A percentile compares a stretch with the other conserved stretches of the same genome.
These are phyloP conservation scores for Andrena flavipes DNA, from an alignment of 2,888 invertebrate genomes.

Conservation along the genomic window DNA sequence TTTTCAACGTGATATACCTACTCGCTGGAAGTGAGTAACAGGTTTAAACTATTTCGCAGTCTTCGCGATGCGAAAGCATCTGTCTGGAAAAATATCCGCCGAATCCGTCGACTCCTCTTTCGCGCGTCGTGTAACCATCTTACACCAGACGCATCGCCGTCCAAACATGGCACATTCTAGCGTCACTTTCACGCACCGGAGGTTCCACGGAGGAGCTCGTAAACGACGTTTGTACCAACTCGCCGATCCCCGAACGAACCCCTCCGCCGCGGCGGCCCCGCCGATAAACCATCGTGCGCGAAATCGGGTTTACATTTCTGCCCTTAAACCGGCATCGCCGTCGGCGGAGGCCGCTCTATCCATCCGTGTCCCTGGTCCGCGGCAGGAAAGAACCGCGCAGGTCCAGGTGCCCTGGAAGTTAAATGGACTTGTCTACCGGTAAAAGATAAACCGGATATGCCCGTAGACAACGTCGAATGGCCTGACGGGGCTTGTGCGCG, in stretches of 20 bases:
- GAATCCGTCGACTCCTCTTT: background rate
- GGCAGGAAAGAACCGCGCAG: conserved; percentile 33
- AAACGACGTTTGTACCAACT: background rate
- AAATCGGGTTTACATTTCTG: conserved; percentile 37
- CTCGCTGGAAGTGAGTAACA: no score
- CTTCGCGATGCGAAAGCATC: no score
- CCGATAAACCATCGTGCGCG: conserved; percentile 8
- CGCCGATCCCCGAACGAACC: background rate
- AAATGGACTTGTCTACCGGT: conserved; percentile 64
- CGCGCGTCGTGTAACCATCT: no score
- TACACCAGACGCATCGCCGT: no score
- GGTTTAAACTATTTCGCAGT: no score
- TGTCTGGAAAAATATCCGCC: no score
- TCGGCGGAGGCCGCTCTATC: conserved; percentile 17
- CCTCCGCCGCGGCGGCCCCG: background rate
- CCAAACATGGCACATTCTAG: no score
- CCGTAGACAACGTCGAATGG: conserved; percentile 65
- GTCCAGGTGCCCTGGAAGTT: conserved; percentile 61
- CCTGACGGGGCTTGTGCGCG: conserved; percentile 46
- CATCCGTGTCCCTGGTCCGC: conserved; percentile 15
- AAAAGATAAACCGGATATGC: conserved; percentile 71
- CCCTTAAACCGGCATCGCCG: conserved; percentile 19
- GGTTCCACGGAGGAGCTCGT: background rate
- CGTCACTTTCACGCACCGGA: no score
- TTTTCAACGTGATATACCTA: no score